Percentiles rank a stretch among this genome's conserved stretches.
Evolutionary conservation across 2,113 vertebrate species (phyloP).

Genomic region (Bufo gargarizans): DNA sequence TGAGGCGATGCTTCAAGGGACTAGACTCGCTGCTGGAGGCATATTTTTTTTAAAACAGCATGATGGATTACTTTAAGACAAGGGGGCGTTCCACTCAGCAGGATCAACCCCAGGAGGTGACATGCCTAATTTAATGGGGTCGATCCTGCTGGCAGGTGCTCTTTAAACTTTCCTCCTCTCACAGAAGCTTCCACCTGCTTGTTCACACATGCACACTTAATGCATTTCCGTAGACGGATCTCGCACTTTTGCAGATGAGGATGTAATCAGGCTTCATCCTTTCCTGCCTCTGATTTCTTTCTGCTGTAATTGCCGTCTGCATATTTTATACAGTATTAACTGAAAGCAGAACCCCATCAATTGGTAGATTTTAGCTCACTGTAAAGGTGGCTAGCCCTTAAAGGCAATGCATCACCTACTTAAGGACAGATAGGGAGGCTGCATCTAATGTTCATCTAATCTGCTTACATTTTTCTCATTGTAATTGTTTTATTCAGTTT

Average conservation of each 20-base stretch:
- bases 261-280: conserved; percentile 4
- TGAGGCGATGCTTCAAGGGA: no score
- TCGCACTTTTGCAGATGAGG: not conserved
- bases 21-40: no score
- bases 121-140: no score
- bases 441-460: no score
- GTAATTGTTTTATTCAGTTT: no score
- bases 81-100: no score
- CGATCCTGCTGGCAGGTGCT: no score
- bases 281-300: not conserved
- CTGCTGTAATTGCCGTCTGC: not conserved
- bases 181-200: not conserved
- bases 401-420: not conserved
- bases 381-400: not conserved
- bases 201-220: not conserved
- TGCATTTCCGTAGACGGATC: not conserved
- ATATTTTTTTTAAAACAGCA: no score
- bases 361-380: not conserved
- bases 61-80: no score
- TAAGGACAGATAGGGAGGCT: no score
- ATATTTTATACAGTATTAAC: not conserved
- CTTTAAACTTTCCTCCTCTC: not conserved
- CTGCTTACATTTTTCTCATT: no score
- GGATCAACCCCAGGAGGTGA: no score
- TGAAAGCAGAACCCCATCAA: not conserved